Conservation (phyloP, 2,888 invertebrate genomes). For the Drosophila robusta region DNA sequence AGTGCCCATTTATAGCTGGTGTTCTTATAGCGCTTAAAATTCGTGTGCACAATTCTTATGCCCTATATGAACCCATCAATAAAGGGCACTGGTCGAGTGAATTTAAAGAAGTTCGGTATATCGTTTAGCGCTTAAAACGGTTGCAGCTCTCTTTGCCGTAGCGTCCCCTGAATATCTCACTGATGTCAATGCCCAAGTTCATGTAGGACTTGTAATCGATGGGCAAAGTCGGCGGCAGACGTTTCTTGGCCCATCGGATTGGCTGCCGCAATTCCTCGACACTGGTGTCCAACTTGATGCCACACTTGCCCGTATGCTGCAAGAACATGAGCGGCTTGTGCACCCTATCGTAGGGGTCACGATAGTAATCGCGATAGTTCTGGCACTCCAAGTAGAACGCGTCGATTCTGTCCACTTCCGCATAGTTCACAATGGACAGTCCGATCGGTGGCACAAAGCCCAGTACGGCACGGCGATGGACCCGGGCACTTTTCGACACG, state of each 20-base stretch:
- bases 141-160: constrained; percentile 19
- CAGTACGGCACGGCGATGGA: constrained; percentile 65
- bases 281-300: constrained; percentile 30
- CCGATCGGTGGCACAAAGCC: constrained; percentile 79
- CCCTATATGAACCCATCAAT: constrained; percentile 20
- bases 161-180: constrained; percentile 12
- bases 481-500: constrained; percentile 31
- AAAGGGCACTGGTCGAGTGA: not conserved
- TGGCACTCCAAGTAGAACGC: constrained; percentile 78
- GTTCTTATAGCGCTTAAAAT: constrained; percentile 33
- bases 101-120: not conserved
- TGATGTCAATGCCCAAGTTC: constrained; percentile 38
- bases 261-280: constrained; percentile 34
- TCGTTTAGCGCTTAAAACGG: constrained; percentile 30
- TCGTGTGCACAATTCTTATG: constrained; percentile 8
- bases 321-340: constrained; percentile 55
- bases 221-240: constrained; percentile 13
- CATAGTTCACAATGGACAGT: constrained; percentile 75
- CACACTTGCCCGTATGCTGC: constrained; percentile 51
- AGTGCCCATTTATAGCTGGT: not conserved
- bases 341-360: constrained; percentile 78
- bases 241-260: constrained; percentile 18
- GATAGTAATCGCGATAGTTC: constrained; percentile 81
- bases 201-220: constrained; percentile 32
- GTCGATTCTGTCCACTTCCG: constrained; percentile 73